Percentiles rank a stretch among this genome's conserved stretches.
Evolutionary conservation across 2,113 vertebrate species (phyloP).

Genomic region (Promerops cafer): DNA sequence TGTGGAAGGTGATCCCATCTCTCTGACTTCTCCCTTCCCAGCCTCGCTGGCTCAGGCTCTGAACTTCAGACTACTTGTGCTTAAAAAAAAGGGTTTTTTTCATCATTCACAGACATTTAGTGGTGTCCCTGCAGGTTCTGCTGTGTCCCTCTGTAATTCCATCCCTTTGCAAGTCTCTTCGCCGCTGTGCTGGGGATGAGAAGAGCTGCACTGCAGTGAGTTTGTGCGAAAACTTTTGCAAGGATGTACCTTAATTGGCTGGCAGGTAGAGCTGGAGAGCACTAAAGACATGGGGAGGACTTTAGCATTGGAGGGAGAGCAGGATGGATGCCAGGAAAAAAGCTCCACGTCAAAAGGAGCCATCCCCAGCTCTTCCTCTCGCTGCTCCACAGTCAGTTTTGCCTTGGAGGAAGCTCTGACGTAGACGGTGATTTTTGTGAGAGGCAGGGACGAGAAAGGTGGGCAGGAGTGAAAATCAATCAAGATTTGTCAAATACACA

Average conservation of each 20-base stretch:
- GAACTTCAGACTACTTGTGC: not conserved
- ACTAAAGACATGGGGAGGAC: not conserved
- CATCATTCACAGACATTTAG: not conserved
- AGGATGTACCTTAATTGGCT: not conserved
- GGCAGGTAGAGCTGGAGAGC: not conserved
- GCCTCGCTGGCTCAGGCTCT: not conserved
- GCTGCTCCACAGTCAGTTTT: fast-evolving
- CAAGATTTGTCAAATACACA: constrained; percentile 5
- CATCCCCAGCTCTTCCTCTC: not conserved
- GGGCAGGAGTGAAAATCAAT: constrained; percentile 30
- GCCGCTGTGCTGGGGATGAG: not conserved
- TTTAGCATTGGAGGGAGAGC: not conserved
- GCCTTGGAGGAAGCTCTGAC: not conserved
- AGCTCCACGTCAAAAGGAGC: not conserved
- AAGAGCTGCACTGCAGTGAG: not conserved
- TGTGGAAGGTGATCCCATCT: not conserved
- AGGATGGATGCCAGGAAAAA: not conserved
- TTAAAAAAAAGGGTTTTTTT: not conserved
- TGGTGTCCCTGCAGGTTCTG: not conserved
- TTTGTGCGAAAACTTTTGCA: not conserved
- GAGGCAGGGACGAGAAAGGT: not conserved
- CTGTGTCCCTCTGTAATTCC: not conserved
- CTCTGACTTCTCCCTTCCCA: not conserved
- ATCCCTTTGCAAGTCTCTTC: not conserved
- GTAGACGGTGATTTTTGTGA: not conserved